Base-by-base conservation (phyloP, 92 coral and sea anemone species). In the Porites evermanni region DNA sequence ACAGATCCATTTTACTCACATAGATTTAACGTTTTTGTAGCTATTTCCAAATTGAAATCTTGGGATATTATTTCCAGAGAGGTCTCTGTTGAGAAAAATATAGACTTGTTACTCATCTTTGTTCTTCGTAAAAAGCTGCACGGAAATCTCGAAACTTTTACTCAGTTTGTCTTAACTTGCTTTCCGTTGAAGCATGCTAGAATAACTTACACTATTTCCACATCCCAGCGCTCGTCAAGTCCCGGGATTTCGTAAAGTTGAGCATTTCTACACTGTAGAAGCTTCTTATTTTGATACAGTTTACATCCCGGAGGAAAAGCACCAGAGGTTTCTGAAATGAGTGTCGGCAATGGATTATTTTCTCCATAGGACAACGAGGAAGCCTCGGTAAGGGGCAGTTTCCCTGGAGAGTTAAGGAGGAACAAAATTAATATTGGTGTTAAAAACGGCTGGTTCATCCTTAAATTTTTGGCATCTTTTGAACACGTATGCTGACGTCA, bases 61-160 rank as follows among this genome's bases (percentile, higher is more conserved):
- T 50, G 87, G 74, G 32, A 83, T 74, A 38, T 83, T 83, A 74
- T 83, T 83, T 61, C 32, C 50, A 17, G 87, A 73, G 47, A 83
- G 80, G 19, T 83, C 87, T 1, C 87, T 83, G 73, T 32, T 21
- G 53, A 24, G 47, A 44, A 47, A 72, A 44, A 73, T 12, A 23
- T 67, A 24, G 38, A 20, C 19, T 67, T 38, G 4, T 0, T 38
- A 38, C 47, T 38, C 47, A 38, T 38, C 6, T 38, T 38, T 38
- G 47, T 38, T 38, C 47, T 38, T 38, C 47, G 6, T 6, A 38
- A 38, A 38, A 38, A 38, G 47, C 47, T 38, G 47, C 6, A 38
- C 47, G 47, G 0, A 38, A 38, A 38, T 38, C 4, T 38, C 47
- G 47, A 38, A 38, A 38, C 47, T 38, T 4, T 38, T 38, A 3